phyloP scores from a whole-genome alignment of 2,888 invertebrate species.

The Caenorhabditis sp. region DNA sequence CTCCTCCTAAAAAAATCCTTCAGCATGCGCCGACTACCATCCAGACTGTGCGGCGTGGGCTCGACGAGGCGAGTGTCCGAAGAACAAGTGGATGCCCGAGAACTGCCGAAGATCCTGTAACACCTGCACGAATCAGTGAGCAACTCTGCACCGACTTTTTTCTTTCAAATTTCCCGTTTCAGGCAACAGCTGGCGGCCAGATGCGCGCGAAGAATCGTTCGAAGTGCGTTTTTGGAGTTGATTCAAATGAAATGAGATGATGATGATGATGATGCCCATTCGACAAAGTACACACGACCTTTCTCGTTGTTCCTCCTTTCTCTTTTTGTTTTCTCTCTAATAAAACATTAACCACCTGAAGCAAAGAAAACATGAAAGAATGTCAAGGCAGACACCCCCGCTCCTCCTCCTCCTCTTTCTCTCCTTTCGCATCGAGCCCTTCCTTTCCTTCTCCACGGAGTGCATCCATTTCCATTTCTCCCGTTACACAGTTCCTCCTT shows the following conservation, averaged over 20 bases:
- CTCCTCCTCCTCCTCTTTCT: background rate
- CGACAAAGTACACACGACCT: background rate
- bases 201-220: slow-evolving; percentile 38
- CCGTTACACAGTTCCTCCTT: slow-evolving; percentile 20
- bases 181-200: slow-evolving; percentile 55
- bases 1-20: background rate
- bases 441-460: background rate
- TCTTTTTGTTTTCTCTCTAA: slow-evolving; percentile 4
- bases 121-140: slow-evolving; percentile 61
- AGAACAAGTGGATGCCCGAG: slow-evolving; percentile 72
- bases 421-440: background rate
- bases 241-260: slow-evolving; percentile 59
- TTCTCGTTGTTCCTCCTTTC: background rate
- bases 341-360: slow-evolving; percentile 9
- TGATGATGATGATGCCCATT: slow-evolving; percentile 2
- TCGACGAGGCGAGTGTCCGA: slow-evolving; percentile 70
- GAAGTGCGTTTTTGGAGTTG: slow-evolving; percentile 52
- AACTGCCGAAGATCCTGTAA: slow-evolving; percentile 69
- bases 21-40: slow-evolving; percentile 73
- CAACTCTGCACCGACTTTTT: background rate
- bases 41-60: slow-evolving; percentile 71
- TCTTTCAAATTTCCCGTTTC: slow-evolving; percentile 14
- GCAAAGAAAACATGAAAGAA: slow-evolving; percentile 5
- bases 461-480: slow-evolving; percentile 7
- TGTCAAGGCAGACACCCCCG: background rate